Percentiles rank a stretch among this genome's conserved stretches.
phyloP scores from a whole-genome alignment of 2,113 vertebrate species.

The Anas platyrhynchos region DNA sequence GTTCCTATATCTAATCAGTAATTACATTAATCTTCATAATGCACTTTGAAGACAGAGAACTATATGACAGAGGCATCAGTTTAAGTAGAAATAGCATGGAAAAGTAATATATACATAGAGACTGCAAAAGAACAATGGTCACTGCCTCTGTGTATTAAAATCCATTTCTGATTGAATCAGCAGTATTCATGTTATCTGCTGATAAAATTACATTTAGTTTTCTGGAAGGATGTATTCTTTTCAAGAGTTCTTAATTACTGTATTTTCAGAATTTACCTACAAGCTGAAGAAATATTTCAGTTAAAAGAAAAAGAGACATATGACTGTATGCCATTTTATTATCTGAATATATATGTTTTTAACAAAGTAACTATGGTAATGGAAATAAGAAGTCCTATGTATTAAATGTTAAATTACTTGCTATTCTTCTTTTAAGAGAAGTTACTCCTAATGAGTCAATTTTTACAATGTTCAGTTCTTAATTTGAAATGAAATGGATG shows the following conservation, averaged over 20 bases:
- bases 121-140: background rate
- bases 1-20: background rate
- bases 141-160: background rate
- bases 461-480: slow-evolving; percentile 41
- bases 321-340: background rate
- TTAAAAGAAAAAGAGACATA: background rate
- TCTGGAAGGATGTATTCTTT: background rate
- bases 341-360: background rate
- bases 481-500: slow-evolving; percentile 53
- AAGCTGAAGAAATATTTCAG: background rate
- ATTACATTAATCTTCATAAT: background rate
- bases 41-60: background rate
- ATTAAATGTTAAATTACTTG: background rate
- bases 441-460: slow-evolving; percentile 21
- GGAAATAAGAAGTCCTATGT: background rate
- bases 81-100: background rate
- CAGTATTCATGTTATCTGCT: background rate
- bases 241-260: background rate
- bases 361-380: background rate
- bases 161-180: background rate
- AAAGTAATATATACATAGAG: background rate
- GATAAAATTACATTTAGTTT: background rate
- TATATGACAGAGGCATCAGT: background rate
- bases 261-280: background rate
- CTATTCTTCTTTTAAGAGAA: slow-evolving; percentile 12